Conservation (phyloP, 2,888 invertebrate species). For the Rhopalosiphum nymphaeae region DNA sequence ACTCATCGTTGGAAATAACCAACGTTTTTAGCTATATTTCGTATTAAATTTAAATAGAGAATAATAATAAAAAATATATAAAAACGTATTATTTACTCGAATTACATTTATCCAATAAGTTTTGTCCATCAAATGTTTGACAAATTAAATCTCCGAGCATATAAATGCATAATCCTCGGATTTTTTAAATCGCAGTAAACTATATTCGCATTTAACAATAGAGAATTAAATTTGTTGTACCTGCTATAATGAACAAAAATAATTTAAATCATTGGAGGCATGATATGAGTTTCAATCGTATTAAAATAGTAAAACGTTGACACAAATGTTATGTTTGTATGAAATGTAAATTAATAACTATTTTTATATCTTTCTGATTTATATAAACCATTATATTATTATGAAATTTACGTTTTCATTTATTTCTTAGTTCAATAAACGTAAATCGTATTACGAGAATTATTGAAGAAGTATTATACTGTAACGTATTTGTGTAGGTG, state of each 20-base stretch:
- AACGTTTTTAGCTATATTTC: neutral
- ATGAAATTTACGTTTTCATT: neutral
- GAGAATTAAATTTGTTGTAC: neutral
- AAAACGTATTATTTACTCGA: neutral
- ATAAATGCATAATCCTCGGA: neutral
- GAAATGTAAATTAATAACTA: neutral
- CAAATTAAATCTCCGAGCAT: slow-evolving; percentile 20
- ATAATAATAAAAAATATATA: neutral
- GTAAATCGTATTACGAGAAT: neutral
- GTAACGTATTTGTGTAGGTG: neutral
- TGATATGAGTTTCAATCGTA: neutral
- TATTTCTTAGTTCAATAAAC: slow-evolving; percentile 7
- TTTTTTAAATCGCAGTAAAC: neutral
- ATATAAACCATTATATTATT: neutral
- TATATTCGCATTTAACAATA: neutral
- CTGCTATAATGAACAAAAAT: neutral
- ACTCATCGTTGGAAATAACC: neutral
- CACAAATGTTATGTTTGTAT: neutral
- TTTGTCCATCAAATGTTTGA: slow-evolving; percentile 6
- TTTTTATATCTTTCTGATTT: neutral
- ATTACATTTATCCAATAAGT: slow-evolving; percentile 7
- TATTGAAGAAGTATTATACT: neutral
- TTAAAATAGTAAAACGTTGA: neutral
- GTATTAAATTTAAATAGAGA: neutral
- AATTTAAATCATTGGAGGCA: neutral